These are phyloP conservation scores for Leucophenga montana DNA, from an alignment of 2,888 invertebrate species.

Conservation along the genomic window DNA sequence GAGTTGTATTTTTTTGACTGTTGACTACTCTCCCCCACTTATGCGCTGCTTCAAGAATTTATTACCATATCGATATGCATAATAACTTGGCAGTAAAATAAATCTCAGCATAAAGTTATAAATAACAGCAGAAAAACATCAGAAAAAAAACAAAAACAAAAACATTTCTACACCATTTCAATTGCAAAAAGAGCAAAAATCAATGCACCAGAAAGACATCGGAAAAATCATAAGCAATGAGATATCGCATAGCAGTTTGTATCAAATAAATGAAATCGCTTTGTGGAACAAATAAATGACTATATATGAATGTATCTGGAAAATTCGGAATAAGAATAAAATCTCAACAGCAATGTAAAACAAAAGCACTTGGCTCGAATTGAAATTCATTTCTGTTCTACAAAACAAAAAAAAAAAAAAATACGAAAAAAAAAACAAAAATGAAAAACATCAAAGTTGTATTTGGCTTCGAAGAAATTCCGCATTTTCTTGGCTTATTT, in stretches of 20 bases:
- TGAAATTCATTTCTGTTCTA: not conserved
- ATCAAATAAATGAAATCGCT: not conserved
- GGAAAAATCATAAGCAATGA: conserved; percentile 22
- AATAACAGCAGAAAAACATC: conserved; percentile 44
- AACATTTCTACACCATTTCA: conserved; percentile 43
- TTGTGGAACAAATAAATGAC: conserved; percentile 1
- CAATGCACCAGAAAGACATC: not conserved
- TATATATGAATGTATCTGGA: not conserved
- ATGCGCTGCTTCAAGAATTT: conserved; percentile 49
- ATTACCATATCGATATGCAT: conserved; percentile 66
- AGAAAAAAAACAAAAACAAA: conserved; percentile 45
- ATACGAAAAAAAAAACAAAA: too few species aligned
- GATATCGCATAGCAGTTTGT: not conserved
- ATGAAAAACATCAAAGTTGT: not conserved
- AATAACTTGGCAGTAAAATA: conserved; percentile 67
- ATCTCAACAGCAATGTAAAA: not conserved
- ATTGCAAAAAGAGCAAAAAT: conserved; percentile 41
- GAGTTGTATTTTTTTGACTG: too few species aligned
- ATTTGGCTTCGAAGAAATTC: not conserved
- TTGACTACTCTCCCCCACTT: too few species aligned
- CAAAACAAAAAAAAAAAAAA: too few species aligned
- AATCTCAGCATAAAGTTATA: conserved; percentile 62
- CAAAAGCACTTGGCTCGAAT: not conserved
- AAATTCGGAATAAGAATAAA: too few species aligned
- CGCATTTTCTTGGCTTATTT: too few species aligned